A percentile compares a stretch with the other conserved stretches of the same genome.
Conservation (phyloP, 2,113 vertebrate species). For the Rhabdornis inornatus region DNA sequence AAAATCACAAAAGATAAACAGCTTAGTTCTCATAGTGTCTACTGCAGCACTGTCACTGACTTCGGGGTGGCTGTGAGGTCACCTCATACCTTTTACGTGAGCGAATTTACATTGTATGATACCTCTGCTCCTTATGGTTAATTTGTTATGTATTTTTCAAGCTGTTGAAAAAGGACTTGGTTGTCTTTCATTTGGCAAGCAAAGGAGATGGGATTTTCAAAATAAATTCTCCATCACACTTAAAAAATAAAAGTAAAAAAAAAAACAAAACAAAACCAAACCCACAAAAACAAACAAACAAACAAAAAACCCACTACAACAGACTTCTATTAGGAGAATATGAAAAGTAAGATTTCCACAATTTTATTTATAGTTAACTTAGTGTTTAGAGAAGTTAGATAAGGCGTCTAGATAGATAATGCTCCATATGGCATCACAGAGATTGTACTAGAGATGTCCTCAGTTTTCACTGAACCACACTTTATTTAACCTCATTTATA, state of each 20-base stretch:
- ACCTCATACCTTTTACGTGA: neutral
- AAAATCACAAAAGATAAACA: neutral
- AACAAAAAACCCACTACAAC: neutral
- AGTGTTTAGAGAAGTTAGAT: slow-evolving; percentile 34
- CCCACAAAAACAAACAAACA: neutral
- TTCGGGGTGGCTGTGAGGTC: neutral
- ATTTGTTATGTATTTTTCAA: neutral
- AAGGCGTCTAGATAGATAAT: neutral
- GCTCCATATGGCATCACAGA: neutral
- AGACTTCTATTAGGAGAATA: neutral
- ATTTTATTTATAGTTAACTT: slow-evolving; percentile 16
- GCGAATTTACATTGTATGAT: neutral
- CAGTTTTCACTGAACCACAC: slow-evolving; percentile 19
- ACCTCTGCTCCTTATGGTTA: neutral
- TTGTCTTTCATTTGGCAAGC: neutral
- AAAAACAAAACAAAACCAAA: neutral
- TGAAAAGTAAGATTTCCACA: neutral
- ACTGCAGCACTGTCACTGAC: neutral
- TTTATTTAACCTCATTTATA: slow-evolving; percentile 32
- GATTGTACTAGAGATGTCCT: neutral
- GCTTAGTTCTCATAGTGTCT: neutral
- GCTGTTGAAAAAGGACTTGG: neutral
- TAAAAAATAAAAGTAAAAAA: neutral
- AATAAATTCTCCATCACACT: neutral
- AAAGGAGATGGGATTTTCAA: neutral